Evolutionary conservation across 2,113 vertebrate genomes (phyloP), one percentile per base, ranked within the genome.

Genomic region (Xiphophorus maculatus): DNA sequence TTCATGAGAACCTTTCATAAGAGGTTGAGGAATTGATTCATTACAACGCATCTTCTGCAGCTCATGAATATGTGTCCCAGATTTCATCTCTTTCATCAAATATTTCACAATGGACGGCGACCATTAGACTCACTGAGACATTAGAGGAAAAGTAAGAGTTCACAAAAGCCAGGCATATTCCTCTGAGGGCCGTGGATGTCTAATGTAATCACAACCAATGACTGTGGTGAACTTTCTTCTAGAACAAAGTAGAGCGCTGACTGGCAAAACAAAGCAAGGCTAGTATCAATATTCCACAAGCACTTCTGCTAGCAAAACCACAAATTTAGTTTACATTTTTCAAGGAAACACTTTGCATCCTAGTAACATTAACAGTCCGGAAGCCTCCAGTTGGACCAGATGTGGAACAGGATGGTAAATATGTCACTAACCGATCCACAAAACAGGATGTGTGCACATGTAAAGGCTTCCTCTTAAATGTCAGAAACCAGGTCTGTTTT

Each of bases 261-360:
- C 63, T 66, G 63, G 30, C 25, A 66, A 48, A 66, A n/a, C 30
- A 54, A 60, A 30, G 63, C 66, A 14, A 76, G 29, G 35, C 25
- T 17, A 35, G 13, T 15, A 77, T 44, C 44, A 35, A 37, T 27
- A 25, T 66, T 29, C 66, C 54, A 44, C 35, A 25, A 61, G 25
- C 42, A 14, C 61, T 6, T 30, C 22, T 74, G 61, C 48, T n/a
- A 42, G 15, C 61, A 48, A 44, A 42, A n/a, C 37, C 40, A 27
- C 62, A 80, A 71, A 61, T 25, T 12, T 62, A 33, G 64, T 71
- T 81, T 81, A 27, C 63, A 66, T 54, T n/a, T 65, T 33, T 62
- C 35, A 66, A 70, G 19, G 73, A 69, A 69, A 63, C 4, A 4
- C 25, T 42, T 14, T 70, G 35, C 19, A 62, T 66, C 40, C 32